phyloP scores from a whole-genome alignment of 2,888 invertebrate genomes.

The Napeogenes inachia region DNA sequence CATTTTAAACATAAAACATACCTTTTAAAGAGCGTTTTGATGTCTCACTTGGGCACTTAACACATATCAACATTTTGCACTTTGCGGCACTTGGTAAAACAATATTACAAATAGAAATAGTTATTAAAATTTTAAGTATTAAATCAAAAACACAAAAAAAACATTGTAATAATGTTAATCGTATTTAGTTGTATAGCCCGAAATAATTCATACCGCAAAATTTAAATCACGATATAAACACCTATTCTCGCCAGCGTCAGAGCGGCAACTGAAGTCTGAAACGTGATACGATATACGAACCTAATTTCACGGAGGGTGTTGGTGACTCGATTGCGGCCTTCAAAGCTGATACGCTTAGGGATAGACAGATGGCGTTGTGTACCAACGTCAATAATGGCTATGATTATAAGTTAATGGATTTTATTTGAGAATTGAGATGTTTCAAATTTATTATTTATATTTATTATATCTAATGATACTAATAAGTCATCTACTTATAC shows the following conservation, averaged over 20 bases:
- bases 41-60: constrained; percentile 22
- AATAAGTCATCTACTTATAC: no score
- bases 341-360: constrained; percentile 34
- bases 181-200: constrained; percentile 8
- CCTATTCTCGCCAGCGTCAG: constrained; percentile 38
- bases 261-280: constrained; percentile 52
- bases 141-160: neutral
- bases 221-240: constrained; percentile 29
- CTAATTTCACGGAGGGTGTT: constrained; percentile 53
- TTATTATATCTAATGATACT: no score
- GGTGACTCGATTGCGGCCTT: constrained; percentile 42
- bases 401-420: no score
- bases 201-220: constrained; percentile 7
- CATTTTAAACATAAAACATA: constrained; percentile 13
- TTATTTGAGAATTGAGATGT: no score
- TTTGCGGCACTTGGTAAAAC: neutral
- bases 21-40: constrained; percentile 24
- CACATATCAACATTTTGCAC: constrained; percentile 18
- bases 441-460: no score
- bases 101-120: no score
- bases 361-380: constrained; percentile 38
- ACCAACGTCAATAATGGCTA: constrained; percentile 1
- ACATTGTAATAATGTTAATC: neutral
- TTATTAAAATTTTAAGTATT: neutral
- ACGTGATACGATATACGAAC: constrained; percentile 54